Evolutionary conservation across 2,113 vertebrate genomes (phyloP).

Genomic region (Telmatochromis sp.): DNA sequence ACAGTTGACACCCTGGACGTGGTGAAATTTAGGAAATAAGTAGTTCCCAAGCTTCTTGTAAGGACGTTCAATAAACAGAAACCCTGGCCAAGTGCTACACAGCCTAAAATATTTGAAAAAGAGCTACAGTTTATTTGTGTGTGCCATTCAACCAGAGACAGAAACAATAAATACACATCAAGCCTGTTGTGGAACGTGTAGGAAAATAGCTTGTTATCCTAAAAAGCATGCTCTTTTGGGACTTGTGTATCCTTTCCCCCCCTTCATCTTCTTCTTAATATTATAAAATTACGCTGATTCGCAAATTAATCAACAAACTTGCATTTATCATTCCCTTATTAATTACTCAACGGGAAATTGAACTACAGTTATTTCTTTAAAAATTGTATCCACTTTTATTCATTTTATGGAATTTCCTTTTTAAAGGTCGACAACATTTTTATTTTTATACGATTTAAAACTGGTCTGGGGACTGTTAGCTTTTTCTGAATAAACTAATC

Average conservation of each 20-base stretch:
- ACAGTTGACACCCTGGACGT: neutral
- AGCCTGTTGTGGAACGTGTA: neutral
- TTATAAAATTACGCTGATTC: neutral
- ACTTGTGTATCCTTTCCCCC: rapidly evolving
- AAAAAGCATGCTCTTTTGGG: neutral
- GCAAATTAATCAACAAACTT: neutral
- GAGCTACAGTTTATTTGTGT: neutral
- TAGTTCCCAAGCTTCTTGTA: neutral
- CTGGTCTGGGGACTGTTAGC: neutral
- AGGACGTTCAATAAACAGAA: neutral
- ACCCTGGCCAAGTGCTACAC: neutral
- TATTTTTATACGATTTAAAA: neutral
- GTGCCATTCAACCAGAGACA: neutral
- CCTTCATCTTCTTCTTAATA: neutral
- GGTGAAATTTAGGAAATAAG: neutral
- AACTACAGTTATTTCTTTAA: neutral
- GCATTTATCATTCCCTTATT: neutral
- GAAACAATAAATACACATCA: neutral
- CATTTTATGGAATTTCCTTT: neutral
- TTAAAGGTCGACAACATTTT: neutral
- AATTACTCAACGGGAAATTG: neutral
- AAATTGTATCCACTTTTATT: neutral
- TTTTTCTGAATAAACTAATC: neutral
- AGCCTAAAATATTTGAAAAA: neutral
- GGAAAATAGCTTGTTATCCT: neutral